These are phyloP conservation scores for Ceratina japonica DNA, from an alignment of 1,140 invertebrate species.

Conservation along the genomic window DNA sequence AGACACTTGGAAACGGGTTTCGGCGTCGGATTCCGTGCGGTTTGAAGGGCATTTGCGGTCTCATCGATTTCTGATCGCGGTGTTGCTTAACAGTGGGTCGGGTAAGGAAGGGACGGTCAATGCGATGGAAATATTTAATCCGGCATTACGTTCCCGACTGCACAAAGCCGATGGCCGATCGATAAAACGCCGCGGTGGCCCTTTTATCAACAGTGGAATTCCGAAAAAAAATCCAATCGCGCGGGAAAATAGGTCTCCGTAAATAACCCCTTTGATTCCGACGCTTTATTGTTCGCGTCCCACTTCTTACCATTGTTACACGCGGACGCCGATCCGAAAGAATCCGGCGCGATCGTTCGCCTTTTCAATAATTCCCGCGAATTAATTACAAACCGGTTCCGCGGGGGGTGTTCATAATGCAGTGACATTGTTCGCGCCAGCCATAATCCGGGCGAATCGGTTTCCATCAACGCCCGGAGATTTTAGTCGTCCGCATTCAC, in stretches of 20 bases:
- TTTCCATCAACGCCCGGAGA: background rate
- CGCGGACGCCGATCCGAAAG: background rate
- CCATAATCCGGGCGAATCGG: slow-evolving; percentile 3
- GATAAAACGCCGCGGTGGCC: background rate
- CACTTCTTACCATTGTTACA: slow-evolving; percentile 18
- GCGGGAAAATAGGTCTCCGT: slow-evolving; percentile 14
- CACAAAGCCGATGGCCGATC: background rate
- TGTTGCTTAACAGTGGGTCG: background rate
- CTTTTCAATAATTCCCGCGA: background rate
- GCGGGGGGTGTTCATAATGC: background rate
- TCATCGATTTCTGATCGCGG: slow-evolving; percentile 1
- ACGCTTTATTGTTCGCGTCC: slow-evolving; percentile 16
- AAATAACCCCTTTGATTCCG: slow-evolving; percentile 14
- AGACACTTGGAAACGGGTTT: background rate
- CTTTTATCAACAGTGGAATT: background rate
- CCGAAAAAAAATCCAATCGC: background rate
- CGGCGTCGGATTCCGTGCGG: background rate
- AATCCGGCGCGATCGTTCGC: background rate
- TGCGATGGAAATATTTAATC: slow-evolving; percentile 15
- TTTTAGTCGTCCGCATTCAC: background rate
- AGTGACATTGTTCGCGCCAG: background rate
- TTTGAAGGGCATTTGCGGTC: background rate
- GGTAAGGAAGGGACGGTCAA: background rate
- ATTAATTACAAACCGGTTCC: background rate
- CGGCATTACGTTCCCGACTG: background rate